phyloP scores from a whole-genome alignment of 2,113 vertebrate species.

The Vidua macroura region DNA sequence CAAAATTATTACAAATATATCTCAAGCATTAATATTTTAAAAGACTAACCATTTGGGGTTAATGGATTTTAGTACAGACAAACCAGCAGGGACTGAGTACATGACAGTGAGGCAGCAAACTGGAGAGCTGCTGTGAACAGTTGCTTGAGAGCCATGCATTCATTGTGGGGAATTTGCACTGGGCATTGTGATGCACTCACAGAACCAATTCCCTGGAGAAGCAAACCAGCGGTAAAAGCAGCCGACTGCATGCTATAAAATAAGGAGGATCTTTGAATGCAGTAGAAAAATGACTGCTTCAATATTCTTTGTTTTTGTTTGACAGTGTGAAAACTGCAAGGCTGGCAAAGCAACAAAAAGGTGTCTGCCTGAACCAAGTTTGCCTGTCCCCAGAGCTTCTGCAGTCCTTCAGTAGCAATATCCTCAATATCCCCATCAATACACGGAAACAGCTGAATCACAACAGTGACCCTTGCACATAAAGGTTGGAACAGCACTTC shows the following conservation, averaged over 20 bases:
- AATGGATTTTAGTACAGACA: conserved; percentile 20
- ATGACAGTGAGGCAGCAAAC: neutral
- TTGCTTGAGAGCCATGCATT: neutral
- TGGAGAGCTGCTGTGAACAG: neutral
- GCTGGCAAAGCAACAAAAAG: neutral
- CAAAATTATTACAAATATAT: conserved; percentile 1
- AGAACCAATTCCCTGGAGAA: neutral
- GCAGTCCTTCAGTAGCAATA: neutral
- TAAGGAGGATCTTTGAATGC: neutral
- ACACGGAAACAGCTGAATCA: neutral
- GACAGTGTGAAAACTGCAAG: neutral
- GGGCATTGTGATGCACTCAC: neutral
- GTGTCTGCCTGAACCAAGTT: neutral
- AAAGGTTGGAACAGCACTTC: neutral
- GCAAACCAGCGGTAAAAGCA: neutral
- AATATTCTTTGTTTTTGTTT: neutral
- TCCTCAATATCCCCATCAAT: neutral
- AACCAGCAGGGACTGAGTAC: conserved; percentile 5
- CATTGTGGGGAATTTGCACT: neutral
- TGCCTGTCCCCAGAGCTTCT: neutral
- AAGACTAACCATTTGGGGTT: conserved; percentile 15
- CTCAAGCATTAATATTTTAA: conserved; percentile 15
- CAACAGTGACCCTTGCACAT: neutral
- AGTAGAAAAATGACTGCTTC: neutral
- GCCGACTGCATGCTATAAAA: neutral